Percentiles rank a stretch among this genome's conserved stretches.
Conservation (phyloP, 1,140 invertebrate genomes). For the Drosophila hydei region DNA sequence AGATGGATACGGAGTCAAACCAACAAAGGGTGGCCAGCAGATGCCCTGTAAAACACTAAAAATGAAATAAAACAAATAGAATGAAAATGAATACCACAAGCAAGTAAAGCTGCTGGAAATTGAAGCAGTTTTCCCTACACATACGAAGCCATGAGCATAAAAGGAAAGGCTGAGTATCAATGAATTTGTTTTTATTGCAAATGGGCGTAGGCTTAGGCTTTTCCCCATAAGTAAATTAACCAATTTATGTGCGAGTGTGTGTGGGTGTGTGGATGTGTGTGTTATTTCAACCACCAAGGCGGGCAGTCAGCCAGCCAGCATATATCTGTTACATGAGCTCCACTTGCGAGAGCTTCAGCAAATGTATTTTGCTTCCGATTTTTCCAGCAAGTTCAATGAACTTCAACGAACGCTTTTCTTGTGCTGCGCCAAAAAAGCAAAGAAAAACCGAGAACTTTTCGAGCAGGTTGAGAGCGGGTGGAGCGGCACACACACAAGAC, state of each 20-base stretch:
- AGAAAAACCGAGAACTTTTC: slow-evolving; percentile 31
- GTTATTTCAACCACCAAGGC: slow-evolving; percentile 34
- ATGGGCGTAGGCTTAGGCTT: slow-evolving; percentile 11
- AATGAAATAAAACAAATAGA: too few relatives aligned
- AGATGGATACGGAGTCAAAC: too few relatives aligned
- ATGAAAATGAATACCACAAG: too few relatives aligned
- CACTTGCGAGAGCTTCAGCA: slow-evolving; percentile 16
- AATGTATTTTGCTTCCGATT: slow-evolving; percentile 53
- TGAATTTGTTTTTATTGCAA: slow-evolving; percentile 7
- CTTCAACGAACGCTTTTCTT: slow-evolving; percentile 39
- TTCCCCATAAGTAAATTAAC: slow-evolving; percentile 50
- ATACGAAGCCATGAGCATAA: neutral
- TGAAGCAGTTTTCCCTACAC: neutral
- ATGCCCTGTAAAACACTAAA: too few relatives aligned
- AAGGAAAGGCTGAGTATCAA: slow-evolving; percentile 1
- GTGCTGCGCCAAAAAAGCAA: slow-evolving; percentile 20
- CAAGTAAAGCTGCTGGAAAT: neutral
- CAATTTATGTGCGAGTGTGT: slow-evolving; percentile 39
- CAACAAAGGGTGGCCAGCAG: too few relatives aligned
- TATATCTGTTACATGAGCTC: slow-evolving; percentile 16
- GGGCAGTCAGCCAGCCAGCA: slow-evolving; percentile 6
- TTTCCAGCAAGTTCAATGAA: slow-evolving; percentile 55
- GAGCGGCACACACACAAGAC: slow-evolving; percentile 21
- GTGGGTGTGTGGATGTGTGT: slow-evolving; percentile 14
- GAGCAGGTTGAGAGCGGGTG: slow-evolving; percentile 4